These are phyloP conservation scores for Pyrrhia umbra DNA, from an alignment of 2,888 invertebrate species.

Conservation along the genomic window DNA sequence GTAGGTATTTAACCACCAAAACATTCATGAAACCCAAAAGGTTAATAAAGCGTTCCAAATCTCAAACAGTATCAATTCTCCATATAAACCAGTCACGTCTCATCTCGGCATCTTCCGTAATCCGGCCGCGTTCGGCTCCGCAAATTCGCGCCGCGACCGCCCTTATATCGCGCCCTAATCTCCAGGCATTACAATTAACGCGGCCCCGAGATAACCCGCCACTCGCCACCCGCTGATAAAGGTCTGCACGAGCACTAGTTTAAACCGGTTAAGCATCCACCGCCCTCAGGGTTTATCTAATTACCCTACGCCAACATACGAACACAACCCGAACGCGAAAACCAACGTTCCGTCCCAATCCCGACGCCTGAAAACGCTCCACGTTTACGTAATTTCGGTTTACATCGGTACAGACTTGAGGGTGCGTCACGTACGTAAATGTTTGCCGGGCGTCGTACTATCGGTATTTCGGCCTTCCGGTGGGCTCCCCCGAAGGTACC, in stretches of 20 bases:
- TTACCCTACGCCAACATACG: slow-evolving; percentile 84
- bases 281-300: slow-evolving; percentile 89
- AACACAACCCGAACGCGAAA: slow-evolving; percentile 59
- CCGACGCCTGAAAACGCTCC: slow-evolving; percentile 69
- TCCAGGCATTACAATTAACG: slow-evolving; percentile 89
- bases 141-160: slow-evolving; percentile 67
- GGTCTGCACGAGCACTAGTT: slow-evolving; percentile 85
- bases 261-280: slow-evolving; percentile 88
- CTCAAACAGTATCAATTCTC: slow-evolving; percentile 49
- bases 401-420: slow-evolving; percentile 68
- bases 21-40: slow-evolving; percentile 5
- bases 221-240: slow-evolving; percentile 89
- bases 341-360: slow-evolving; percentile 68
- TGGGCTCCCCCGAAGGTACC: slow-evolving; percentile 72
- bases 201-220: slow-evolving; percentile 87
- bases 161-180: slow-evolving; percentile 86
- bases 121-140: slow-evolving; percentile 65
- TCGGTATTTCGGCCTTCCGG: slow-evolving; percentile 80
- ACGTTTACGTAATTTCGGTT: slow-evolving; percentile 76
- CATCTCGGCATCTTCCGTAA: slow-evolving; percentile 71
- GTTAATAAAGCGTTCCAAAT: slow-evolving; percentile 29
- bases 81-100: slow-evolving; percentile 67
- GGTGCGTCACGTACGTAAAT: slow-evolving; percentile 84
- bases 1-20: neutral
- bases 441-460: slow-evolving; percentile 79